Evolutionary conservation across 2,888 invertebrate genomes (phyloP), one percentile per base, ranked within the genome.

Genomic region (Tachina grossa): DNA sequence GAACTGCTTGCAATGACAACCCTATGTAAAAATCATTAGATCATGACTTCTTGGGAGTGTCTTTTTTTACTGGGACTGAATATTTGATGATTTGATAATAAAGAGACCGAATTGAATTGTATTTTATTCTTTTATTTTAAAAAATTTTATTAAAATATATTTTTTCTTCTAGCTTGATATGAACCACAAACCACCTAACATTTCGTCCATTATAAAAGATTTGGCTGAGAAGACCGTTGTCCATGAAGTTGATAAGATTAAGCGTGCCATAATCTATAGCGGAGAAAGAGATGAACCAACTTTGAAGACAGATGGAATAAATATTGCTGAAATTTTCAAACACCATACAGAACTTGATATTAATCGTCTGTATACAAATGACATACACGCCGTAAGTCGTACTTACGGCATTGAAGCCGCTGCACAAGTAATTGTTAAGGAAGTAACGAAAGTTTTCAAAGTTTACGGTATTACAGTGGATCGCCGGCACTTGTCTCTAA

Each of bases 341-440:
- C 96, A 97, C 91, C 94, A 95, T 74, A 93, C 96, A 76, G 90
- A 97, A 4, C 92, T 99, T 43, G 96, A 98, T 92, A 92, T 99
- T 66, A 96, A 97, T 89, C 95, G 94, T 84, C 92, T 99, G 1
- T 98, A 98, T 92, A 97, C 97, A 53, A 99, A 99, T 91, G 98
- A 99, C 91, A 96, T 99, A 84, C 97, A 98, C 90, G 95, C 96
- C 1, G 96, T 99, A 89, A 97, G 98, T 0, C 94, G 95, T 82
- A 97, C 96, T 0, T 99, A 98, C 90, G 99, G 99, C 0, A 98
- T 99, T 87, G 99, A 99, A 93, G 99, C 99, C 0, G 99, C 98
- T 0, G 95, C 95, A 69, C 95, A 95, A 92, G 97, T 97, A 3
- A 96, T 99, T 79, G 96, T 98, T 13, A 97, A 96, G 91, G 99